phyloP scores from a whole-genome alignment of 2,797 vertebrate genomes.

The Sciurus carolinensis region DNA sequence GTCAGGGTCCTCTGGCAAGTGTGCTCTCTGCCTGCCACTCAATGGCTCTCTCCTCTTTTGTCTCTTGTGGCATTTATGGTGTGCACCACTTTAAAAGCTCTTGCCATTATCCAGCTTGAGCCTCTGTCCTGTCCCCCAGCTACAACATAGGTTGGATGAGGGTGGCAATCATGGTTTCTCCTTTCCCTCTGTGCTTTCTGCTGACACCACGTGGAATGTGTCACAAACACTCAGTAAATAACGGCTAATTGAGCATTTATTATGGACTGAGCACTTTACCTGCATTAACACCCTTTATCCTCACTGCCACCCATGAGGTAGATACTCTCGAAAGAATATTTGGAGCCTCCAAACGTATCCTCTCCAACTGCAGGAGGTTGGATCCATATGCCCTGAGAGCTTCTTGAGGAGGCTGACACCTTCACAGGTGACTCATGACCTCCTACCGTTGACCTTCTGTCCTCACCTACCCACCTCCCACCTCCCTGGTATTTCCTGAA shows the following conservation, averaged over 20 bases:
- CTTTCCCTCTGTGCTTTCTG: fast-evolving
- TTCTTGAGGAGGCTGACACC: fast-evolving
- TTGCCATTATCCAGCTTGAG: not conserved
- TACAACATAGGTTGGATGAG: not conserved
- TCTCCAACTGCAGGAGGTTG: not conserved
- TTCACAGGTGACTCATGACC: not conserved
- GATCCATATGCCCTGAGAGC: not conserved
- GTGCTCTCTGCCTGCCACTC: not conserved
- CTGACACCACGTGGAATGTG: fast-evolving
- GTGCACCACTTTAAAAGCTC: not conserved
- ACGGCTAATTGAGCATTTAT: fast-evolving
- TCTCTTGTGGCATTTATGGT: not conserved
- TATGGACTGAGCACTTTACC: not conserved
- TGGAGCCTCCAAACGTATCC: not conserved
- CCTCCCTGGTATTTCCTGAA: not conserved
- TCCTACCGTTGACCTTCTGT: not conserved
- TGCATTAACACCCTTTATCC: not conserved
- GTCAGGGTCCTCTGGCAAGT: not conserved
- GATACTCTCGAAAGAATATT: not conserved
- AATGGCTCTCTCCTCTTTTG: not conserved
- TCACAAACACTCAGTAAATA: not conserved
- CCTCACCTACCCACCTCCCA: fast-evolving
- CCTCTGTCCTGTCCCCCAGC: not conserved
- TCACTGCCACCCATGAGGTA: fast-evolving
- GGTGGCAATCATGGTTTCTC: fast-evolving